Base-by-base conservation (phyloP, 1,140 invertebrate genomes). In the Notospermus geniculatus region DNA sequence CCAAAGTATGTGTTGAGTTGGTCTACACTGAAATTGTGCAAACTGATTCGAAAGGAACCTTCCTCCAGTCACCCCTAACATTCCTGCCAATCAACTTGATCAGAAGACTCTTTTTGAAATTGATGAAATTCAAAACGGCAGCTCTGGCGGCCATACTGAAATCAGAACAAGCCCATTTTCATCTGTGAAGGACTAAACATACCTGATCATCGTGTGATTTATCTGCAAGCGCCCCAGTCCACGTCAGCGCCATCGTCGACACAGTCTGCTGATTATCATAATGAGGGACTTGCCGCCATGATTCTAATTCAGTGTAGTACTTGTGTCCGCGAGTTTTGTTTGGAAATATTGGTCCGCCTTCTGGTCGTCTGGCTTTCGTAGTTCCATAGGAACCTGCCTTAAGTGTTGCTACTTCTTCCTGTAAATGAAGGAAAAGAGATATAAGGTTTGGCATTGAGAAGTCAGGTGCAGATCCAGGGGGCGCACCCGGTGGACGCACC, bases 281-380 rank as follows among this genome's bases (percentile, higher is more conserved):
- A 2, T 25, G 57, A 4, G 60, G 50, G 59, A 81, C 81, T 19
- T 80, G 80, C 69, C 86, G 86, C 55, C 83, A 83, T 0, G 89
- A 88, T 63, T 88, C 84, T 68, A 91, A 89, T 68, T 92, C 88
- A 0, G 93, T 83, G 0, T 87, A 81, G 65, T 92, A 87, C 28
- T 68, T 73, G 45, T 71, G 67, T 11, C 73, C 75, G 25, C 74
- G 59, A 1, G 58, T 52, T 9, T 59, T 68, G 19, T 77, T 65
- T 0, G 74, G 67, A 65, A 78, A 80, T 13, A 80, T 30, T 27
- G 61, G 50, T 5, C 43, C 19, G 1, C 63, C 60, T 23, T 63
- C 62, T 27, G 25, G 54, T 45, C 59, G 63, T 50, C 50, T 41
- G 9, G 66, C 65, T 32, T 43, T n/a, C 17, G 45, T 22, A 15